These are phyloP conservation scores for Vespertilio murinus DNA, from an alignment of 2,797 vertebrate species.

Conservation along the genomic window DNA sequence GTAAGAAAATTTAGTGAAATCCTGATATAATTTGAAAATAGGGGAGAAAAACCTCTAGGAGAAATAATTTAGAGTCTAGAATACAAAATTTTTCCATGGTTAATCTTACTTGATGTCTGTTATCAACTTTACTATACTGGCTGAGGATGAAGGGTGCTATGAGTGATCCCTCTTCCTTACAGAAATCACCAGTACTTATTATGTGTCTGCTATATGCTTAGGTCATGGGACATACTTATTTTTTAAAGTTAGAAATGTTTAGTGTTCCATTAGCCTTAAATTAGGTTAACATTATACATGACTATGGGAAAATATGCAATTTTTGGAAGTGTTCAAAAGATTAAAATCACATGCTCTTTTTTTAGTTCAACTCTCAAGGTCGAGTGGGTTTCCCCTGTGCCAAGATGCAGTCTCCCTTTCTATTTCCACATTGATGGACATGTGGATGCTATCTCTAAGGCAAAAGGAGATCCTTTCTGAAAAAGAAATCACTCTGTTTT, in stretches of 20 bases:
- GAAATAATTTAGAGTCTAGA: not conserved
- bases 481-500: not conserved
- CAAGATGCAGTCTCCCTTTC: not conserved
- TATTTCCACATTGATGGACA: not conserved
- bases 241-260: not conserved
- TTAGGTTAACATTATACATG: not conserved
- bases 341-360: not conserved
- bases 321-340: not conserved
- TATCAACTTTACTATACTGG: not conserved
- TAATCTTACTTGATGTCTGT: not conserved
- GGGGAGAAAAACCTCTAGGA: not conserved
- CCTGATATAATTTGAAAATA: not conserved
- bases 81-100: not conserved
- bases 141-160: not conserved
- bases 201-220: not conserved
- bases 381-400: not conserved
- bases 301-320: not conserved
- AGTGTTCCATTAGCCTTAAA: conserved; percentile 11
- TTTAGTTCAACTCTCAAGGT: not conserved
- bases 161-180: not conserved
- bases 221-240: not conserved
- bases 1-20: not conserved
- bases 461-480: not conserved
- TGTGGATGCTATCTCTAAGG: not conserved
- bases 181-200: not conserved